Percentiles rank a stretch among this genome's conserved stretches.
phyloP scores from a whole-genome alignment of 1,140 invertebrate genomes.

The Drosophila lacteicornis region DNA sequence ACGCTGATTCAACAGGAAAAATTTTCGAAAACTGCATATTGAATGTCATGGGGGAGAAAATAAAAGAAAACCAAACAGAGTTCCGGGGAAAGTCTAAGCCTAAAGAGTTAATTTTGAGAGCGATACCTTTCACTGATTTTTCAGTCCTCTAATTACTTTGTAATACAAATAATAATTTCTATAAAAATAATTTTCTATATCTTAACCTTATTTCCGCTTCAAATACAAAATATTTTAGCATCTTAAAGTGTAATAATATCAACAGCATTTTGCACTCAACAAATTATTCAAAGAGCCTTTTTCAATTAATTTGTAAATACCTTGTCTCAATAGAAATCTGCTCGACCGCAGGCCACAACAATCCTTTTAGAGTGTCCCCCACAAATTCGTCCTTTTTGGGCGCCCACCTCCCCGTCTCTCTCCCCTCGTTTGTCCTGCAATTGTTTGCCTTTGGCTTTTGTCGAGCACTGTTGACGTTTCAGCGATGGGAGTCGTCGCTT shows the following conservation, averaged over 20 bases:
- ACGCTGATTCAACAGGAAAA: slow-evolving; percentile 33
- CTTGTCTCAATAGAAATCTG: slow-evolving; percentile 22
- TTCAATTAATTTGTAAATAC: slow-evolving; percentile 35
- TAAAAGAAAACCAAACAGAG: background rate
- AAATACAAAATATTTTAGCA: no score
- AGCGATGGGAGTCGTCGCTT: slow-evolving; percentile 27
- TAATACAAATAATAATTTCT: background rate
- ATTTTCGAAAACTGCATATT: slow-evolving; percentile 2
- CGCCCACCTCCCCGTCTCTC: background rate
- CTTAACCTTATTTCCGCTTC: no score
- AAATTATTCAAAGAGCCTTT: slow-evolving; percentile 17
- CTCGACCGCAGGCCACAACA: slow-evolving; percentile 37
- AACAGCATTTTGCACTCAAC: no score
- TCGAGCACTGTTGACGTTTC: slow-evolving; percentile 40
- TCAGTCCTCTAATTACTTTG: no score
- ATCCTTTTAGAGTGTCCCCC: slow-evolving; percentile 17
- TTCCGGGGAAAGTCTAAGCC: background rate
- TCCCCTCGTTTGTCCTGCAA: slow-evolving; percentile 1
- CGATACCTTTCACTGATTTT: no score
- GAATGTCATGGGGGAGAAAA: background rate
- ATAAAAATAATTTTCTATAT: background rate
- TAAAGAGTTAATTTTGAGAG: background rate
- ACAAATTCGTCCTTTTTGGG: slow-evolving; percentile 5
- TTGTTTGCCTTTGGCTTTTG: slow-evolving; percentile 42
- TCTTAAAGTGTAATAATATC: no score